Conservation (phyloP, 2,113 vertebrate genomes). For the Elgaria multicarinata region DNA sequence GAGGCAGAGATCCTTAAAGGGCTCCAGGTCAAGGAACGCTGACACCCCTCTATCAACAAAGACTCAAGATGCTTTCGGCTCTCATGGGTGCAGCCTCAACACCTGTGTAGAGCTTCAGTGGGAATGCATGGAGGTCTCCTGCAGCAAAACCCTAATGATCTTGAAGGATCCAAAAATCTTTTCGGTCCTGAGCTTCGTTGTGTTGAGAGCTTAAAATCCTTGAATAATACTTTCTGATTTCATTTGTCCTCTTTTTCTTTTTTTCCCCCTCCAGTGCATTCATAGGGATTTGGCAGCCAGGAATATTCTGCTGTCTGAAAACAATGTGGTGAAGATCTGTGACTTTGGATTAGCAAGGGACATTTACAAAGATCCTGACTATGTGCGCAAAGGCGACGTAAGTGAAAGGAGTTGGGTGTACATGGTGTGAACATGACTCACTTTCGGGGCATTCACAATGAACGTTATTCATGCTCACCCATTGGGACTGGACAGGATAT, state of each 20-base stretch:
- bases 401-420: constrained; percentile 59
- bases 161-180: neutral
- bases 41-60: neutral
- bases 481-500: neutral
- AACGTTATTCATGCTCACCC: neutral
- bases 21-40: no score
- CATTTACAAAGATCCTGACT: constrained; percentile 94
- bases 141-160: neutral
- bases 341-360: constrained; percentile 94
- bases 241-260: neutral
- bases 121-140: neutral
- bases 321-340: constrained; percentile 96
- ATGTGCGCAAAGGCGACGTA: constrained; percentile 95
- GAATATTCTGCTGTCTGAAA: constrained; percentile 93
- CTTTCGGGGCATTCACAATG: accelerated
- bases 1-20: no score
- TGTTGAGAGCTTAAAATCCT: accelerated
- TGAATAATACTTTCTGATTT: constrained; percentile 18
- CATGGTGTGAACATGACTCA: accelerated
- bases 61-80: neutral
- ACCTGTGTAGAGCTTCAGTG: neutral
- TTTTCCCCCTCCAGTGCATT: constrained; percentile 87
- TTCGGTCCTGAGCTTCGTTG: neutral
- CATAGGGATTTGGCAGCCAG: constrained; percentile 91
- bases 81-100: no score